These are phyloP conservation scores for Agapostemon virescens DNA, from an alignment of 2,888 invertebrate genomes.

Conservation along the genomic window DNA sequence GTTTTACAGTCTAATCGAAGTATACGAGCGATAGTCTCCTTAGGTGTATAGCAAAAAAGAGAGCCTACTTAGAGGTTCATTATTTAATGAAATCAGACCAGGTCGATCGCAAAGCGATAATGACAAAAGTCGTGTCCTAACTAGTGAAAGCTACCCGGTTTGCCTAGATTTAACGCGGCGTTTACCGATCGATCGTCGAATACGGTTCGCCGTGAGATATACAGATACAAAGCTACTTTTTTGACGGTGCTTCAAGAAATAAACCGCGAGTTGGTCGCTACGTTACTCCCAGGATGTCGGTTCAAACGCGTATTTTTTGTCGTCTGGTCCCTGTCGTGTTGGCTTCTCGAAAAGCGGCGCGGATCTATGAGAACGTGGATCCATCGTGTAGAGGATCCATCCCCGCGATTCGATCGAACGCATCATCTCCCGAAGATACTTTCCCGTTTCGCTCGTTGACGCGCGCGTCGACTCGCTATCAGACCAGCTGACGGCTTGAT, in stretches of 20 bases:
- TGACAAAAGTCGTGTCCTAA: constrained; percentile 20
- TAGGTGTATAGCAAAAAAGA: not conserved
- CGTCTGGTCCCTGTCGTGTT: constrained; percentile 77
- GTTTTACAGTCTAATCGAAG: not conserved
- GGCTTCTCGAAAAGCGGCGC: constrained; percentile 58
- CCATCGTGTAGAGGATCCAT: not conserved
- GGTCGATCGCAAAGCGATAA: constrained; percentile 17
- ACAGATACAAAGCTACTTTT: constrained; percentile 26
- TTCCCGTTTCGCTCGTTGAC: not conserved
- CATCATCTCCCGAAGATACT: not conserved
- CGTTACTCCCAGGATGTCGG: constrained; percentile 60
- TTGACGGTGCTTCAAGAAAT: constrained; percentile 38
- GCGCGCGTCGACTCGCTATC: constrained; percentile 33
- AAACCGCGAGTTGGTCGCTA: constrained; percentile 26
- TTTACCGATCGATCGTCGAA: not conserved
- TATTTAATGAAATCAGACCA: not conserved
- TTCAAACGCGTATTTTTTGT: constrained; percentile 70
- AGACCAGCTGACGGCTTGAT: constrained; percentile 46
- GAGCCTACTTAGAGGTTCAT: not conserved
- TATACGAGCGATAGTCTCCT: not conserved
- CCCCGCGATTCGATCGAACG: not conserved
- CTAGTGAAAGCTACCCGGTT: constrained; percentile 17
- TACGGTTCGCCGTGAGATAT: not conserved
- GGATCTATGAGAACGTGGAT: constrained; percentile 41
- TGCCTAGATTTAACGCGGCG: not conserved